Percentiles rank a stretch among this genome's conserved stretches.
These are phyloP conservation scores for Oryzias celebensis DNA, from an alignment of 2,113 vertebrate species.

Conservation along the genomic window DNA sequence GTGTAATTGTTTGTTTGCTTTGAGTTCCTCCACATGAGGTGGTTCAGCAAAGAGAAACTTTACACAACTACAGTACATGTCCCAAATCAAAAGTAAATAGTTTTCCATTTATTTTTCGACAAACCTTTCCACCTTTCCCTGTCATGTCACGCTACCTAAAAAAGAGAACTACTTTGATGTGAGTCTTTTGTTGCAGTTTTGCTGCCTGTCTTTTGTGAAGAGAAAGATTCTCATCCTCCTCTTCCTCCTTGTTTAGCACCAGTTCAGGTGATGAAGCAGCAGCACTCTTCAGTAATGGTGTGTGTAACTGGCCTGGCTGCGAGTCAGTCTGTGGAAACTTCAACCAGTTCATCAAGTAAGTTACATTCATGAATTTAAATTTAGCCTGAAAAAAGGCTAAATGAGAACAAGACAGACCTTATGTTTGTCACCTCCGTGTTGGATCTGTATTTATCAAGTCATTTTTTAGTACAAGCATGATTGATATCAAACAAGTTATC, in stretches of 20 bases:
- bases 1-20: slow-evolving; percentile 48
- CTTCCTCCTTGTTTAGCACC: slow-evolving; percentile 78
- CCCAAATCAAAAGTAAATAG: slow-evolving; percentile 65
- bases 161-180: slow-evolving; percentile 18
- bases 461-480: too few species aligned
- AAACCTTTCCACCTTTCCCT: slow-evolving; percentile 34
- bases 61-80: slow-evolving; percentile 43
- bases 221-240: slow-evolving; percentile 54
- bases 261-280: slow-evolving; percentile 81
- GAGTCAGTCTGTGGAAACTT: slow-evolving; percentile 90
- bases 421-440: too few species aligned
- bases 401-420: too few species aligned
- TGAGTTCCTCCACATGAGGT: slow-evolving; percentile 34
- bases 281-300: slow-evolving; percentile 87
- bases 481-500: too few species aligned
- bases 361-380: slow-evolving; percentile 17
- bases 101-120: slow-evolving; percentile 38
- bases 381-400: too few species aligned
- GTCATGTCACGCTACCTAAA: slow-evolving; percentile 33
- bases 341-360: slow-evolving; percentile 92
- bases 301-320: slow-evolving; percentile 96
- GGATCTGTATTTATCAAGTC: too few species aligned
- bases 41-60: slow-evolving; percentile 48
- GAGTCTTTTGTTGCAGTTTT: slow-evolving; percentile 20
- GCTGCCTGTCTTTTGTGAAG: slow-evolving; percentile 1